phyloP scores from a whole-genome alignment of 2,113 vertebrate species.

The Brachyhypopomus occidentalis region DNA sequence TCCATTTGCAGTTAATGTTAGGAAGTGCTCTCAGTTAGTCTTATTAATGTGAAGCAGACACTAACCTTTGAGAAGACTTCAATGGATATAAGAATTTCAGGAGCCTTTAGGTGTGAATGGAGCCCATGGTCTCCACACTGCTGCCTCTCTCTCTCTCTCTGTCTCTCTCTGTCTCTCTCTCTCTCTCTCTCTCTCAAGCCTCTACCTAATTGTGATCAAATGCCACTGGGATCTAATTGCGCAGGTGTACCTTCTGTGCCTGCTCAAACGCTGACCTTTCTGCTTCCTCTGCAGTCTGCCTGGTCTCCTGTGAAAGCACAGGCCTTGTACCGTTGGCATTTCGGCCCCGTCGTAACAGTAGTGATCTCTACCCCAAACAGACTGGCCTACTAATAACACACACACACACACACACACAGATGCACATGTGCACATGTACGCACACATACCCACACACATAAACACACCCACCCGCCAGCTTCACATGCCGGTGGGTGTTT shows the following conservation, averaged over 20 bases:
- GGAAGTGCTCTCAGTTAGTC: too few relatives aligned
- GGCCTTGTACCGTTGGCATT: slow-evolving; percentile 45
- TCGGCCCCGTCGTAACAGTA: slow-evolving; percentile 32
- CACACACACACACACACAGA: neutral
- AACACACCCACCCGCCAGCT: neutral
- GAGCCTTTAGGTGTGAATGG: neutral
- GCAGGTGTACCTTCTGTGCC: slow-evolving; percentile 5
- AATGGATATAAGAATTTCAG: too few relatives aligned
- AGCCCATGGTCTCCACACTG: too few relatives aligned
- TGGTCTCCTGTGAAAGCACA: slow-evolving; percentile 30
- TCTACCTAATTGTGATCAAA: slow-evolving; percentile 41
- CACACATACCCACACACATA: too few relatives aligned
- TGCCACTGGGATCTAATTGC: slow-evolving; percentile 35
- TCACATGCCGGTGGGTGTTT: neutral
- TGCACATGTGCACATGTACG: too few relatives aligned
- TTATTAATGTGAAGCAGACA: too few relatives aligned
- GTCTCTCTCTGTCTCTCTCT: neutral
- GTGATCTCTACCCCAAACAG: slow-evolving; percentile 38
- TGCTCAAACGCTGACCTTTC: slow-evolving; percentile 47
- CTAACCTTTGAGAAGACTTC: too few relatives aligned
- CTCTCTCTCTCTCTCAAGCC: neutral
- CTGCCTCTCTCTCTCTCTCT: too few relatives aligned
- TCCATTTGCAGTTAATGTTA: too few relatives aligned
- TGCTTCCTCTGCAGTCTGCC: slow-evolving; percentile 9
- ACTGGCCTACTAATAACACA: neutral